Evolutionary conservation across 2,888 invertebrate species (phyloP).

Genomic region (Drosophila recens): DNA sequence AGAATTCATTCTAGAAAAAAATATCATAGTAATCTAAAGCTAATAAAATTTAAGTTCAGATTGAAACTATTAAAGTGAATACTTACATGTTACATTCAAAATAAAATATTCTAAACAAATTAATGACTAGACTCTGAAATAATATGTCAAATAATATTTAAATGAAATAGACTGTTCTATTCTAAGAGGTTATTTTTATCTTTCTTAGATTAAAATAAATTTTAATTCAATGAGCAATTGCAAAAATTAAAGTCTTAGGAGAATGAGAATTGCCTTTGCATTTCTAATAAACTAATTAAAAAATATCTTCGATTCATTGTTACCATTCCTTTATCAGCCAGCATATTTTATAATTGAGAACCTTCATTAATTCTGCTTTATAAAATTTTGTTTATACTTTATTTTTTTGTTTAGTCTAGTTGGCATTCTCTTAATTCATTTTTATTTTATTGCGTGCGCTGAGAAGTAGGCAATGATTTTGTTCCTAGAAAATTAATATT

Average conservation of each 20-base stretch:
- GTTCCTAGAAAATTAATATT: slow-evolving; percentile 1
- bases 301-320: background rate
- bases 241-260: background rate
- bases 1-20: no score
- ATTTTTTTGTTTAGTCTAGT: background rate
- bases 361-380: background rate
- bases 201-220: no score
- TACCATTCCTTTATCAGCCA: background rate
- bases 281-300: background rate
- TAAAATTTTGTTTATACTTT: background rate
- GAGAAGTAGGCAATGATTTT: slow-evolving; percentile 37
- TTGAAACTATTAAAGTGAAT: no score
- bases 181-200: no score
- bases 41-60: no score
- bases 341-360: slow-evolving; percentile 5
- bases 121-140: no score
- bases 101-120: no score
- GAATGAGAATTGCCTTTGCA: background rate
- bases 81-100: no score
- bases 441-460: slow-evolving; percentile 7
- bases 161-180: no score
- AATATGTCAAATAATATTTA: no score
- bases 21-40: no score
- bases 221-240: background rate
- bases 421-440: background rate